Base-by-base conservation (phyloP, 2,888 invertebrate genomes). In the Melieria omissa region DNA sequence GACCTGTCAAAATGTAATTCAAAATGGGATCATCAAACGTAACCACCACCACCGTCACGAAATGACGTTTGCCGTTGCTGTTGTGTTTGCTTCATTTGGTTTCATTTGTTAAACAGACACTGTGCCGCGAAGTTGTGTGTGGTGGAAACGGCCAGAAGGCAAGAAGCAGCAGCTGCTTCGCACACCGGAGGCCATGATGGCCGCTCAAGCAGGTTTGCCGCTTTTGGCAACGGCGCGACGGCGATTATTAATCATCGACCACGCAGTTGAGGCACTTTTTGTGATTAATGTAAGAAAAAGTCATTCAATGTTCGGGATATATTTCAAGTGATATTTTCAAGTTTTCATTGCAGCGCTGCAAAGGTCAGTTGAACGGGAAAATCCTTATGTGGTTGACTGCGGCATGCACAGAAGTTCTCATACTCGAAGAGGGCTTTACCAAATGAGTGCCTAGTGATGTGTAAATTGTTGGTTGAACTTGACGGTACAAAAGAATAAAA, bases 201-300 rank as follows among this genome's bases (percentile, higher is more conserved):
- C 81, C 82, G 81, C 80, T 73, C 44, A 44, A 80, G 78, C 83
- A 82, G 80, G 81, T 80, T 79, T 81, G 73, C 54, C 69, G 65
- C 63, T 57, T 29, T 49, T 67, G 68, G 61, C 45, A 58, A 79
- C 79, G 79, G 52, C 54, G 7, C 67, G 29, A 54, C 62, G 46
- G 46, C 45, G 54, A 49, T 58, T 49, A 67, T 61, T 52, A 60
- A 61, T 60, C 67, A 67, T 67, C 42, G 58, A 44, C 29, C 3
- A 2, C 29, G 29, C 29, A 29, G 29, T 29, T 29, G 29, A 29
- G 3, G 29, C 29, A 29, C 29, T 29, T 29, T 29, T 29, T 29
- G 29, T 29, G 29, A 29, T 29, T 29, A 29, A 29, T 29, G 29
- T 29, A 29, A 29, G 29, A 29, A 29, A 29, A 29, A 29, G 29